Conservation (phyloP, 1,140 invertebrate species). For the Lepidurus couesii region DNA sequence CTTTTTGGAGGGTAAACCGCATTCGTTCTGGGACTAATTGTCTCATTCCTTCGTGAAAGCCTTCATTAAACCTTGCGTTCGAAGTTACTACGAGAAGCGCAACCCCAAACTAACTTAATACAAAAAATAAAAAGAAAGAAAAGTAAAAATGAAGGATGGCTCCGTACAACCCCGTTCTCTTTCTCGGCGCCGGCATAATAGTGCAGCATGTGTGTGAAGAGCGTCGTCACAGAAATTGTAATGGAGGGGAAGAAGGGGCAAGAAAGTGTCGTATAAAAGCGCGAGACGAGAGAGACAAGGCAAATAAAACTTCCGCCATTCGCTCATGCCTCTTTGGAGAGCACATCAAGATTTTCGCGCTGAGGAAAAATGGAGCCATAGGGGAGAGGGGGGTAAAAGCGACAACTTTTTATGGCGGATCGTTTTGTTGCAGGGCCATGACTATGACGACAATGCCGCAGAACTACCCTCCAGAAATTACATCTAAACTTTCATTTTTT, state of each 20-base stretch:
- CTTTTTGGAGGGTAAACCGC: not conserved
- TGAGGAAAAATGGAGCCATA: not conserved
- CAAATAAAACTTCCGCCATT: not conserved
- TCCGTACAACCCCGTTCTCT: not conserved
- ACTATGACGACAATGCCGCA: not conserved
- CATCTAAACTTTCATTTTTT: not conserved
- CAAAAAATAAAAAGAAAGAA: not conserved
- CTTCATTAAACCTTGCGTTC: not conserved
- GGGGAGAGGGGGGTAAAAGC: not conserved
- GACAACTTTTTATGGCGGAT: constrained; percentile 5
- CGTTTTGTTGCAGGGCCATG: not conserved
- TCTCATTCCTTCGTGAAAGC: constrained; percentile 2
- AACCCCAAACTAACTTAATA: not conserved
- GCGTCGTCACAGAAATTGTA: not conserved
- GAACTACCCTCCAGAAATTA: not conserved
- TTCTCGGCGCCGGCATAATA: not conserved
- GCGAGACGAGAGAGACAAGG: not conserved
- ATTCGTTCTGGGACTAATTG: not conserved
- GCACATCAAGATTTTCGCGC: not conserved
- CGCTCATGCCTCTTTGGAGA: not conserved
- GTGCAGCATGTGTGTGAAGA: not conserved
- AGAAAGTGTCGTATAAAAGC: not conserved
- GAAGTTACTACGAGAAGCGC: not conserved
- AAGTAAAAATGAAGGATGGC: not conserved
- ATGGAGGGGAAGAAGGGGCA: not conserved